Percentiles rank a stretch among this genome's conserved stretches.
Conservation (phyloP, 2,888 invertebrate species). For the Pyrrhosoma nymphula region DNA sequence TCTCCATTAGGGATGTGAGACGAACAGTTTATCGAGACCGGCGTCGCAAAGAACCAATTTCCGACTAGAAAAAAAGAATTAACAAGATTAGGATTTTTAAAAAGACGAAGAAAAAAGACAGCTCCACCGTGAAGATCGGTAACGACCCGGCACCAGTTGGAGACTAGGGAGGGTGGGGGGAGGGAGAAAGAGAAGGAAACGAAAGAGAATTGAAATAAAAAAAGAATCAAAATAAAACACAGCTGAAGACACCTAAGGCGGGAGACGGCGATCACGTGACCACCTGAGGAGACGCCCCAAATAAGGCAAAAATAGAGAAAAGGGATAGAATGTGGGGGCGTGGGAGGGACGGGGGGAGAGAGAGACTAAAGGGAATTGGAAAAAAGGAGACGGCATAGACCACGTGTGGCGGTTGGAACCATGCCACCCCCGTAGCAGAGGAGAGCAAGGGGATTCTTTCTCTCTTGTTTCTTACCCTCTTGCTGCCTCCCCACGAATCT, state of each 20-base stretch:
- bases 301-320: constrained; percentile 69
- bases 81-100: too few species aligned
- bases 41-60: neutral
- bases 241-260: constrained; percentile 33
- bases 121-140: neutral
- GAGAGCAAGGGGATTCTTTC: constrained; percentile 7
- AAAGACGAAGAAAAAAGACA: too few species aligned
- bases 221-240: constrained; percentile 9
- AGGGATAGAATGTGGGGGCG: constrained; percentile 18
- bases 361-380: constrained; percentile 48
- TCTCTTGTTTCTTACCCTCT: neutral
- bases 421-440: constrained; percentile 10
- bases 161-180: too few species aligned
- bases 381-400: neutral
- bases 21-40: neutral
- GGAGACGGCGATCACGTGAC: neutral
- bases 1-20: neutral
- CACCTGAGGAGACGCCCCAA: constrained; percentile 8
- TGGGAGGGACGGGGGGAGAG: neutral
- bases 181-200: too few species aligned
- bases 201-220: neutral
- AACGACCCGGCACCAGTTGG: neutral
- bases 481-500: neutral
- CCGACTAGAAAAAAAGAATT: neutral
- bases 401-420: constrained; percentile 40